These are phyloP conservation scores for Rhagonycha fulva DNA, from an alignment of 2,888 invertebrate genomes.

Conservation along the genomic window DNA sequence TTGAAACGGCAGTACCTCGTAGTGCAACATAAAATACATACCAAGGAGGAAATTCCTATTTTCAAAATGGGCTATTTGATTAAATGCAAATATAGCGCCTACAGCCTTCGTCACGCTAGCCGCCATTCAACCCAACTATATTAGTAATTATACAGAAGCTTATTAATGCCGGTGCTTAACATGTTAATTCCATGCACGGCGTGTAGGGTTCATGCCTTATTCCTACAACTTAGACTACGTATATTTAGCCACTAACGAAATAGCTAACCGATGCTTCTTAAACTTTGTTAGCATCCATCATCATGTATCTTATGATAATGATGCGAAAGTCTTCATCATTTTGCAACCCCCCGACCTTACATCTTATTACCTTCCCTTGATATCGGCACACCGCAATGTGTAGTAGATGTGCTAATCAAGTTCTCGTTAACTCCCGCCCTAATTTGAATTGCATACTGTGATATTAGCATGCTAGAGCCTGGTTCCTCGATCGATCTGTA, in stretches of 20 bases:
- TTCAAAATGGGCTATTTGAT: conserved; percentile 29
- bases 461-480: conserved; percentile 48
- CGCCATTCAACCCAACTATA: conserved; percentile 28
- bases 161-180: conserved; percentile 30
- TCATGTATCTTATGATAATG: conserved; percentile 34
- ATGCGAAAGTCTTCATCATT: conserved; percentile 34
- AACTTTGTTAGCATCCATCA: conserved; percentile 35
- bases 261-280: conserved; percentile 10
- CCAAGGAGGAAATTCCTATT: conserved; percentile 26
- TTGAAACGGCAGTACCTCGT: not conserved
- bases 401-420: conserved; percentile 52
- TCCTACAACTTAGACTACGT: not conserved
- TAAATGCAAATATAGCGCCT: conserved; percentile 27
- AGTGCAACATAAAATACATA: conserved; percentile 18
- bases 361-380: conserved; percentile 37
- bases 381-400: conserved; percentile 45
- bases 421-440: conserved; percentile 50
- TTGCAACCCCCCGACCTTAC: conserved; percentile 32
- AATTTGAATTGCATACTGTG: conserved; percentile 53
- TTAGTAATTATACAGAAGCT: conserved; percentile 30
- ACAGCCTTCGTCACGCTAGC: conserved; percentile 26
- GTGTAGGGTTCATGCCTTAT: not conserved
- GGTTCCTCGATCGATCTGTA: conserved; percentile 47
- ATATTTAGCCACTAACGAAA: not conserved
- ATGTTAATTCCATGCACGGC: conserved; percentile 29